Percentiles rank a stretch among this genome's conserved stretches.
Conservation (phyloP, 2,888 invertebrate genomes). For the Cephus pygmeus region DNA sequence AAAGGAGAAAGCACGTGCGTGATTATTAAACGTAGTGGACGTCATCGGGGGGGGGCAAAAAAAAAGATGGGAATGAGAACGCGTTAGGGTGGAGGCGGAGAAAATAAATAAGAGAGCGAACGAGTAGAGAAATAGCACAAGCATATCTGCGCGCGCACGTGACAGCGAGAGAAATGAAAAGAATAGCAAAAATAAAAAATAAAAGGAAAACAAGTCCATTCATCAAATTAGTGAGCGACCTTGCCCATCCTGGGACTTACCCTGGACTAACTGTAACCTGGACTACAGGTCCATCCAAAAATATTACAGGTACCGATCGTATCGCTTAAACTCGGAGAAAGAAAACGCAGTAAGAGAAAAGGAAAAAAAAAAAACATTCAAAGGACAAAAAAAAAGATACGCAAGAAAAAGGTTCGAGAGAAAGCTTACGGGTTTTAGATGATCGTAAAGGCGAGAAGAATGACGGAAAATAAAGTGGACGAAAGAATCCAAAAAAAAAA, state of each 20-base stretch:
- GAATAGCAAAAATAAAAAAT: slow-evolving; percentile 11
- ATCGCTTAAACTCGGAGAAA: no score
- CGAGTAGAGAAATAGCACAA: no score
- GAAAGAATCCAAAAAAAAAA: slow-evolving; percentile 15
- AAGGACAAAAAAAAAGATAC: slow-evolving; percentile 16
- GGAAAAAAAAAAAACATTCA: slow-evolving; percentile 14
- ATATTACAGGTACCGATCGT: no score
- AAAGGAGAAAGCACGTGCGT: slow-evolving; percentile 15
- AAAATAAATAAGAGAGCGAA: no score
- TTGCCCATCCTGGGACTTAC: slow-evolving; percentile 28
- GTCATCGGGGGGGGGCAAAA: no score
- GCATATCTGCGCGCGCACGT: no score
- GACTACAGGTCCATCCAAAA: no score
- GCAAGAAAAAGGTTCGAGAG: neutral
- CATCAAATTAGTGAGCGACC: slow-evolving; percentile 34
- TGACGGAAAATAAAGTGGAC: slow-evolving; percentile 12
- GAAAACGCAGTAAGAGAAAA: neutral
- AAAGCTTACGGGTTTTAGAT: no score
- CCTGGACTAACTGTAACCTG: no score
- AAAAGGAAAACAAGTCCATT: slow-evolving; percentile 28
- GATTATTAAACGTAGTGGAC: slow-evolving; percentile 14
- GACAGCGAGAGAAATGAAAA: neutral
- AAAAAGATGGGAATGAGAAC: no score
- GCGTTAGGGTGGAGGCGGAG: no score
- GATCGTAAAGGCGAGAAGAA: slow-evolving; percentile 2